Evolutionary conservation across 2,888 invertebrate species (phyloP).

Genomic region (Trachelus stipa): DNA sequence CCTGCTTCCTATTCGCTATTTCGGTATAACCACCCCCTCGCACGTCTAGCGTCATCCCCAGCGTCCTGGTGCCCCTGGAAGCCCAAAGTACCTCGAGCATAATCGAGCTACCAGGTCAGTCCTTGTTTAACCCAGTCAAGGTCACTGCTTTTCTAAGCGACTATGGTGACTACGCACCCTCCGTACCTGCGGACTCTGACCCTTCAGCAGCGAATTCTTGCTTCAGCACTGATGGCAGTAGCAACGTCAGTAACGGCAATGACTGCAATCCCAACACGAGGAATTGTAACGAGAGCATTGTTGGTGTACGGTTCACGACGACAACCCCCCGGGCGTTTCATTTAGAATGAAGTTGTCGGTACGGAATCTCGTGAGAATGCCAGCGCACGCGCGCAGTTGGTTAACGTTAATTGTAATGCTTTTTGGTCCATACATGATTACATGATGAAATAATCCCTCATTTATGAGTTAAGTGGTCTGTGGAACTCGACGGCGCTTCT

Average conservation of each 20-base stretch:
- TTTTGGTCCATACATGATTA: constrained; percentile 63
- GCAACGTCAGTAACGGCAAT: background rate
- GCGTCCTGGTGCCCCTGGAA: background rate
- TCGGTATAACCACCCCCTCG: background rate
- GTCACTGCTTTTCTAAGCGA: background rate
- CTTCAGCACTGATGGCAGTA: background rate
- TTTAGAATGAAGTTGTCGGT: background rate
- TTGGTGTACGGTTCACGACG: constrained; percentile 7
- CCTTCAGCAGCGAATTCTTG: background rate
- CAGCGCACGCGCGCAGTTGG: constrained; percentile 44
- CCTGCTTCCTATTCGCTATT: background rate
- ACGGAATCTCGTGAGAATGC: background rate
- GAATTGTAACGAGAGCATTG: background rate
- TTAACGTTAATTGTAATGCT: constrained; percentile 65
- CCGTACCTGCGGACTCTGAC: background rate
- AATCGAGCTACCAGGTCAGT: background rate
- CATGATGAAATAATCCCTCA: constrained; percentile 65
- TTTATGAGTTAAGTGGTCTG: constrained; percentile 66
- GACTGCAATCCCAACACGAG: background rate
- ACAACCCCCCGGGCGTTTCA: constrained; percentile 29
- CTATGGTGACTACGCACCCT: background rate
- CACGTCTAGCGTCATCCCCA: background rate
- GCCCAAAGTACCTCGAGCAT: background rate
- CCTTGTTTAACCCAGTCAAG: background rate
- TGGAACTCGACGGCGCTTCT: constrained; percentile 62